A percentile compares a stretch with the other conserved stretches of the same genome.
These are phyloP conservation scores for Rhyzopertha dominica DNA, from an alignment of 1,140 invertebrate genomes.

Conservation along the genomic window DNA sequence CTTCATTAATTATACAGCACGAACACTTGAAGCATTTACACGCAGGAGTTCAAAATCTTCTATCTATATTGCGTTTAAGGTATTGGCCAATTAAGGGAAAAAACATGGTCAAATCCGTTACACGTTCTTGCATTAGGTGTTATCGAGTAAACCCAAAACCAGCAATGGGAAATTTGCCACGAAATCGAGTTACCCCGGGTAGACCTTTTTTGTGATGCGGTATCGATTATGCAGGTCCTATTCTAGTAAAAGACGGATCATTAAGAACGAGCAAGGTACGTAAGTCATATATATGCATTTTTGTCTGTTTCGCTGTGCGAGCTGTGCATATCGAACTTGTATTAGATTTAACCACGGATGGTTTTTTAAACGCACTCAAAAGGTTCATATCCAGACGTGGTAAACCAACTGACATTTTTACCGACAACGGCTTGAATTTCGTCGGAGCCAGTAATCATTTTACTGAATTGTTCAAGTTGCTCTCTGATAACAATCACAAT, in stretches of 20 bases:
- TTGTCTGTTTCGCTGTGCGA: constrained; percentile 36
- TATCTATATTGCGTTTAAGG: constrained; percentile 13
- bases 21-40: constrained; percentile 15
- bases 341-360: constrained; percentile 16
- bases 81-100: constrained; percentile 19
- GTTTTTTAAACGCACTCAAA: constrained; percentile 38
- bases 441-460: no score
- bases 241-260: constrained; percentile 18
- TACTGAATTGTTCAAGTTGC: no score
- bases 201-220: constrained; percentile 31
- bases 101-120: no score
- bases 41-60: constrained; percentile 3
- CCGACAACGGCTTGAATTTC: no score
- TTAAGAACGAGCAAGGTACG: constrained; percentile 6
- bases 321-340: constrained; percentile 35
- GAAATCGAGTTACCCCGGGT: constrained; percentile 22
- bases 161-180: constrained; percentile 38
- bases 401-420: no score
- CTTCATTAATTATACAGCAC: constrained; percentile 17
- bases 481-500: no score
- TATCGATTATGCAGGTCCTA: constrained; percentile 39
- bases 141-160: constrained; percentile 13
- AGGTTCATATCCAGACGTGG: constrained; percentile 41
- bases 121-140: constrained; percentile 19
- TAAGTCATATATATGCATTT: constrained; percentile 41